Base-by-base conservation (phyloP, 1,140 invertebrate genomes). In the Ceratosolen fusciceps region DNA sequence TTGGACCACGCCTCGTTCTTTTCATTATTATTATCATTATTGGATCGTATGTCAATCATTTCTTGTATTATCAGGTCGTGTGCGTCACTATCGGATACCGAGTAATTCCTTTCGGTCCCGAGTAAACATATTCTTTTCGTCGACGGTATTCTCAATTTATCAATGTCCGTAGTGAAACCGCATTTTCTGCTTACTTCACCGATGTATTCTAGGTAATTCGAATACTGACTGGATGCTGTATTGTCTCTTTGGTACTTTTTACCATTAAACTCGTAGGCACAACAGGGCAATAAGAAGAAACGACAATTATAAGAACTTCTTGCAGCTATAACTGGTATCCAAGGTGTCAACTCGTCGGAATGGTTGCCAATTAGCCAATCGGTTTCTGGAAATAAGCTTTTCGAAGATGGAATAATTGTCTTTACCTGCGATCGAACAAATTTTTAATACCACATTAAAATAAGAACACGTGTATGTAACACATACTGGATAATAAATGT, bases 361-460 rank as follows among this genome's bases (percentile, higher is more conserved):
- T 99, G 98, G 92, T 99, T 99, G 58, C 98, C 98, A 88, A 99
- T 98, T 19, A 99, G 89, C 97, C 98, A 99, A 87, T 98, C 96
- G 56, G 90, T 92, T n/a, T 94, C 91, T 31, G 94, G 93, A 86
- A 95, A 97, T n/a, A 93, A 85, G 68, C 91, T 91, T 52, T 93
- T 88, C 79, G 93, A 92, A 43, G 94, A 94, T 39, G 96, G 96
- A 77, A 92, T 92, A 74, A 97, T 92, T 0, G 94, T 92, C 82
- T 86, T 85, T 78, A 93, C 92, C 91, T 19, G 73, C n/a, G 49
- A 68, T 84, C 8, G 16, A 47, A 52, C 19, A 52, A 52, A 52
- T 16, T 47, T 47, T 47, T 9, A 7, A 16, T 9, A 47, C 43
- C 16, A 47, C 43, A 47, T 47, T 47, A 16, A 47, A 9, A 7